phyloP scores from a whole-genome alignment of 2,888 invertebrate genomes.

The Encarsia formosa region DNA sequence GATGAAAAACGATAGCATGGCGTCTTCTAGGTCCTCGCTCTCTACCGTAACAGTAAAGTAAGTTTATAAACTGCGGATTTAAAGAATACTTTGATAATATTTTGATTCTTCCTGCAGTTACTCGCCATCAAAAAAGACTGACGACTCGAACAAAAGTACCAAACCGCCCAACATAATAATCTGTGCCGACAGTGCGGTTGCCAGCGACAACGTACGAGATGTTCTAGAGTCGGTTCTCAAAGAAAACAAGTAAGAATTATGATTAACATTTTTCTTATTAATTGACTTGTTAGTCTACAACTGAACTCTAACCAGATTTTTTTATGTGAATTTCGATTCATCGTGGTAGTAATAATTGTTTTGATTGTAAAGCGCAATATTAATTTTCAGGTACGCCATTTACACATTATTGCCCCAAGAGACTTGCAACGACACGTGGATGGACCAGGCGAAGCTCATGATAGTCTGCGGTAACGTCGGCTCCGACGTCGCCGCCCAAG shows the following conservation, averaged over 20 bases:
- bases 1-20: slow-evolving; percentile 2
- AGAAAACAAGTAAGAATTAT: slow-evolving; percentile 61
- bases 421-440: slow-evolving; percentile 56
- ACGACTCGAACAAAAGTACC: slow-evolving; percentile 50
- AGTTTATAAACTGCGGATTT: background rate
- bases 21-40: slow-evolving; percentile 16
- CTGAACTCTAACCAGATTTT: too few species aligned
- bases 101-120: slow-evolving; percentile 29
- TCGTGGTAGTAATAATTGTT: background rate
- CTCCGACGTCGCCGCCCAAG: slow-evolving; percentile 61
- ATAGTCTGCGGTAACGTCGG: slow-evolving; percentile 75
- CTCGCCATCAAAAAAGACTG: slow-evolving; percentile 44
- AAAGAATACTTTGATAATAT: slow-evolving; percentile 4
- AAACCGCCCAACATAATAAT: slow-evolving; percentile 80
- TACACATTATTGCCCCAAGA: slow-evolving; percentile 50
- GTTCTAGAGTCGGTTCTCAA: slow-evolving; percentile 68
- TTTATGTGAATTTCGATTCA: too few species aligned
- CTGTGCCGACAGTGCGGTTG: slow-evolving; percentile 72
- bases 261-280: slow-evolving; percentile 4
- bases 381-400: slow-evolving; percentile 49
- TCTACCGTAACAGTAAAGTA: slow-evolving; percentile 14
- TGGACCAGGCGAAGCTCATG: slow-evolving; percentile 66
- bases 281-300: too few species aligned
- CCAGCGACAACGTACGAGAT: slow-evolving; percentile 69
- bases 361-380: background rate